Conservation (phyloP, 2,797 vertebrate genomes). For the Chaetodon trifasciatus region DNA sequence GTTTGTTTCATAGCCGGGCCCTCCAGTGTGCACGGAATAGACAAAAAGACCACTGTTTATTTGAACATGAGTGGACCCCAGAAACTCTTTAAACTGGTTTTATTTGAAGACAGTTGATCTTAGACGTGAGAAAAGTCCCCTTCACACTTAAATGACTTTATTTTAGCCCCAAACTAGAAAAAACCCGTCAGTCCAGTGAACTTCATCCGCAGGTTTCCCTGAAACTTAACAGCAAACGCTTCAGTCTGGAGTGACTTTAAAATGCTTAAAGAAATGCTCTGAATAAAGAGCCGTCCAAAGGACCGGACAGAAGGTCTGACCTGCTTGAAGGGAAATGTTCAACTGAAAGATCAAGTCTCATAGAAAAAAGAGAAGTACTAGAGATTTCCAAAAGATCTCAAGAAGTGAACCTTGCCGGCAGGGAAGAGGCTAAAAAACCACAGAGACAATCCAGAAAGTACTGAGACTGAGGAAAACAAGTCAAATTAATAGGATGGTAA, state of each 20-base stretch:
- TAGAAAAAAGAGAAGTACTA: constrained; percentile 18
- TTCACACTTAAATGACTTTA: constrained; percentile 22
- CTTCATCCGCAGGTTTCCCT: constrained; percentile 35
- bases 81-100: constrained; percentile 49
- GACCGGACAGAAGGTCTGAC: constrained; percentile 58
- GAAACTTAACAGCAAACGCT: constrained; percentile 32
- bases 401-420: constrained; percentile 54
- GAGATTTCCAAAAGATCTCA: constrained; percentile 55
- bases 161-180: constrained; percentile 49
- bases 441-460: constrained; percentile 56
- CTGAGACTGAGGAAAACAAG: constrained; percentile 74
- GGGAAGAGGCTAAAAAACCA: constrained; percentile 54
- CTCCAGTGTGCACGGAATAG: constrained; percentile 31
- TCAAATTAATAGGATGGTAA: constrained; percentile 79
- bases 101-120: constrained; percentile 39
- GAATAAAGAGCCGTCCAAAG: constrained; percentile 24
- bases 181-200: constrained; percentile 35
- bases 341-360: constrained; percentile 56
- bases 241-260: constrained; percentile 27
- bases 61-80: constrained; percentile 49
- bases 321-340: constrained; percentile 60
- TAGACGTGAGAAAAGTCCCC: constrained; percentile 16
- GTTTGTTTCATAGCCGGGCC: constrained; percentile 63
- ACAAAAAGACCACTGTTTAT: constrained; percentile 61
- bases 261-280: constrained; percentile 35